Percentiles rank a stretch among this genome's conserved stretches.
Evolutionary conservation across 2,113 vertebrate species (phyloP).

Genomic region (Oryzias javanicus): DNA sequence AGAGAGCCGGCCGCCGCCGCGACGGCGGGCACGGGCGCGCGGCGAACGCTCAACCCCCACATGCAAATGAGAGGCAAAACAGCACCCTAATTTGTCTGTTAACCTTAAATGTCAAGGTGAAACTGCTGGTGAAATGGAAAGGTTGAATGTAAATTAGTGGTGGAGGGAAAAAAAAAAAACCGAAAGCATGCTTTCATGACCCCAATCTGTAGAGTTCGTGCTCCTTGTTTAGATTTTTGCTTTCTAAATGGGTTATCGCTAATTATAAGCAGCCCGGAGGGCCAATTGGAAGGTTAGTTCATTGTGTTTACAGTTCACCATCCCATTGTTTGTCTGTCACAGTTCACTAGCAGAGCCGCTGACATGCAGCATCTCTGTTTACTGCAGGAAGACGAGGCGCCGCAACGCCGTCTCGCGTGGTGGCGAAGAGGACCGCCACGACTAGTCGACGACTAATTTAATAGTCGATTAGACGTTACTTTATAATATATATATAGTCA

Average conservation of each 20-base stretch:
- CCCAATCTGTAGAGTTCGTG: conserved; percentile 63
- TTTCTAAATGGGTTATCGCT: conserved; percentile 61
- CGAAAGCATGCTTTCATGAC: conserved; percentile 53
- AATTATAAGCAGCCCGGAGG: conserved; percentile 62
- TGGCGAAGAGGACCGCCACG: neutral
- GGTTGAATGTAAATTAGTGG: conserved; percentile 66
- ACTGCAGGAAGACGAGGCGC: conserved; percentile 2
- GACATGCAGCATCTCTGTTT: conserved; percentile 46
- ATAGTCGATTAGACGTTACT: too few relatives aligned
- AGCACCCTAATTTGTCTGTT: conserved; percentile 63
- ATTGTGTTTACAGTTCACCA: conserved; percentile 42
- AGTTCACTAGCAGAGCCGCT: conserved; percentile 35
- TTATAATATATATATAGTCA: too few relatives aligned
- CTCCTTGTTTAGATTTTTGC: conserved; percentile 62
- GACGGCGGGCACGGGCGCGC: conserved; percentile 25
- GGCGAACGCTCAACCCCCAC: neutral
- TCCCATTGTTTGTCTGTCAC: conserved; percentile 55
- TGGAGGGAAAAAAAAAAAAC: neutral
- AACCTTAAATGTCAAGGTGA: conserved; percentile 74
- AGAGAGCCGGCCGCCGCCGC: conserved; percentile 18
- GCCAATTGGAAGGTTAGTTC: conserved; percentile 48
- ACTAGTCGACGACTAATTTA: too few relatives aligned
- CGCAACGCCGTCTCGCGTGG: conserved; percentile 25
- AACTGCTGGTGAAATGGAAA: conserved; percentile 50
- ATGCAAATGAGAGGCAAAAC: neutral